These are phyloP conservation scores for Sardinella longiceps DNA, from an alignment of 2,797 vertebrate genomes.

Conservation along the genomic window DNA sequence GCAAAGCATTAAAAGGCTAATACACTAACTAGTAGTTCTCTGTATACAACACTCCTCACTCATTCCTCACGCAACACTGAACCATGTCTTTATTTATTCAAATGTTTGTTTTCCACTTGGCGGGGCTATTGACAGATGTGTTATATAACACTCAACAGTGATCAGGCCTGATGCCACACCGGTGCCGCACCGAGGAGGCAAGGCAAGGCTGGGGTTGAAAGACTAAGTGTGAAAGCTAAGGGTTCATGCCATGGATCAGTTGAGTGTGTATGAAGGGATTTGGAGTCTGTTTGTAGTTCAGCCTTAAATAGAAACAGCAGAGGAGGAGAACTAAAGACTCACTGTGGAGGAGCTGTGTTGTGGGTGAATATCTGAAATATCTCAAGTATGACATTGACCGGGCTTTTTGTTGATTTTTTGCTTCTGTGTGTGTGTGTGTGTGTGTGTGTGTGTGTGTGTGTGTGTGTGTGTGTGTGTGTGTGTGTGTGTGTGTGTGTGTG, in stretches of 20 bases:
- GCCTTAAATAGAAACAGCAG: not conserved
- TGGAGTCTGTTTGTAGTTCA: not conserved
- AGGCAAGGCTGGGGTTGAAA: not conserved
- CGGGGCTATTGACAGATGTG: not conserved
- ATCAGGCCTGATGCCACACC: not conserved
- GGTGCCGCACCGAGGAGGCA: not conserved
- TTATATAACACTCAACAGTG: not conserved
- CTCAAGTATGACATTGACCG: not conserved
- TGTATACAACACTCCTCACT: too few species aligned
- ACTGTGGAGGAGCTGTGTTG: not conserved
- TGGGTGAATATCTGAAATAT: not conserved
- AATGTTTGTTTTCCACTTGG: not conserved
- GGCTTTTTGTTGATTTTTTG: constrained; percentile 8
- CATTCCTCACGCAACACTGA: not conserved
- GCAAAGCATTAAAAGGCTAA: not conserved
- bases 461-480: constrained; percentile 23
- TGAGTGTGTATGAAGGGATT: not conserved
- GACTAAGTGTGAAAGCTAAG: not conserved
- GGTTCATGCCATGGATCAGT: not conserved
- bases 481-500: constrained; percentile 18
- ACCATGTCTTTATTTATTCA: not conserved
- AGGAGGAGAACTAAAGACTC: not conserved
- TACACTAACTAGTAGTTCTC: not conserved
- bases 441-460: constrained; percentile 12
- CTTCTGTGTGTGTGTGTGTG: too few species aligned